Evolutionary conservation across 1,140 invertebrate species (phyloP), one percentile per base, ranked within the genome.

Genomic region (Camponotus pennsylvanicus): DNA sequence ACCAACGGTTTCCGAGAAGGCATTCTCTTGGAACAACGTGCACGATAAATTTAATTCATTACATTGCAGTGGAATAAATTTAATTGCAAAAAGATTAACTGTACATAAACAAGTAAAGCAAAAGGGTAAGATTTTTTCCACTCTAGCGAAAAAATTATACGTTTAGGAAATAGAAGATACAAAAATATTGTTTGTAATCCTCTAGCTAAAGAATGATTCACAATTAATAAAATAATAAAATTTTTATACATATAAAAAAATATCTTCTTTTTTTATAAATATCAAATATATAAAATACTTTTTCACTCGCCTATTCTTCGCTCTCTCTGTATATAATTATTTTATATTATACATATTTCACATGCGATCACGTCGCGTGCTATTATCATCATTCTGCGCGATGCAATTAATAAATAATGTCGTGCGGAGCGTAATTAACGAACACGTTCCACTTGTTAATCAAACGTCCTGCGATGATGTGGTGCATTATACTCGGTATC

Each of bases 361-460:
- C 18, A 18, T 61, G 55, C 55, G 79, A 75, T 75, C 55, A 21
- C 42, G 63, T 52, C 75, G 61, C 61, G 76, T 42, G 61, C 64
- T 67, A 85, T 85, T 67, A 85, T 66, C 61, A 66, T 66, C 82
- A 37, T 85, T 67, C 37, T 37, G 15, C 75, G 49, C 73, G 61
- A 55, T 85, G 49, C 57, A 79, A 66, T 85, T 64, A 77, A 78
- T 85, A 64, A 66, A 34, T 27, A 49, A 13, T 42, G 69, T 64
- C 84, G 32, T 37, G 66, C 42, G 9, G 9, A 15, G 55, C 57
- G 21, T 82, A 86, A 86, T 86, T 86, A 67, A 83, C 85, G 52
- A 86, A 86, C 78, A 45, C 52, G 78, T 61, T 37, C 85, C 67
- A 86, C 85, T 86, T 86, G 77, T 67, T 70, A 61, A 75, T 83